phyloP scores from a whole-genome alignment of 2,113 vertebrate genomes.

The Girardinichthys multiradiatus region DNA sequence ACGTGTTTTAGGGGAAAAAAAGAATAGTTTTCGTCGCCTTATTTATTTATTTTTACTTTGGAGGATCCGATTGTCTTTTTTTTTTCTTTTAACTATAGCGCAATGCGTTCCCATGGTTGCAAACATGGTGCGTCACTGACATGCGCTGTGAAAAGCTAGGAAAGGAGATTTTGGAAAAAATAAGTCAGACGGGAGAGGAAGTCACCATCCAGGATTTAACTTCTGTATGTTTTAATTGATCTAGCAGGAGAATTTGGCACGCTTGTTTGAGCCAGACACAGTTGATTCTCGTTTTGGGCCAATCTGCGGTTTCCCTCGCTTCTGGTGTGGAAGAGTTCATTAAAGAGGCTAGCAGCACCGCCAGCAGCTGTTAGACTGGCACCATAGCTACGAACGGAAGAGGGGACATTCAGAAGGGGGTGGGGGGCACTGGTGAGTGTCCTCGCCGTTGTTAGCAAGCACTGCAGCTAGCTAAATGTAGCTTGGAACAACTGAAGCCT shows the following conservation, averaged over 20 bases:
- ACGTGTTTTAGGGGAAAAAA: too few relatives aligned
- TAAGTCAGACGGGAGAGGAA: slow-evolving; percentile 34
- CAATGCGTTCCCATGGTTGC: background rate
- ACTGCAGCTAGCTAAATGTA: slow-evolving; percentile 33
- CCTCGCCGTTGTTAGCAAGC: slow-evolving; percentile 33
- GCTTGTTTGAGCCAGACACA: background rate
- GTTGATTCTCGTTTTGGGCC: background rate
- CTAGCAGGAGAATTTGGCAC: background rate
- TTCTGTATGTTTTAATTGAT: slow-evolving; percentile 5
- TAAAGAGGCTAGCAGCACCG: slow-evolving; percentile 5
- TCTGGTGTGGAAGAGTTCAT: background rate
- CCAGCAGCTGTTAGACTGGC: slow-evolving; percentile 1
- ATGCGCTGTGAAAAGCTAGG: slow-evolving; percentile 47
- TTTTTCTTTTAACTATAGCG: background rate
- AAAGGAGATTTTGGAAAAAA: slow-evolving; percentile 34
- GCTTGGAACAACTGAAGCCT: slow-evolving; percentile 28
- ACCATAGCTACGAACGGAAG: slow-evolving; percentile 8
- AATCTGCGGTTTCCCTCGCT: background rate
- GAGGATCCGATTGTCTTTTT: too few relatives aligned
- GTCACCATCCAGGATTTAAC: slow-evolving; percentile 34
- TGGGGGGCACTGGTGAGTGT: slow-evolving; percentile 7
- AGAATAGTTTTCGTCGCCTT: too few relatives aligned
- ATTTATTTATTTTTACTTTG: background rate
- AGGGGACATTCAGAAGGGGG: background rate
- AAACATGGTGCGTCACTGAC: slow-evolving; percentile 64